Base-by-base conservation (phyloP, 2,888 invertebrate genomes). In the Tipula lateralis region DNA sequence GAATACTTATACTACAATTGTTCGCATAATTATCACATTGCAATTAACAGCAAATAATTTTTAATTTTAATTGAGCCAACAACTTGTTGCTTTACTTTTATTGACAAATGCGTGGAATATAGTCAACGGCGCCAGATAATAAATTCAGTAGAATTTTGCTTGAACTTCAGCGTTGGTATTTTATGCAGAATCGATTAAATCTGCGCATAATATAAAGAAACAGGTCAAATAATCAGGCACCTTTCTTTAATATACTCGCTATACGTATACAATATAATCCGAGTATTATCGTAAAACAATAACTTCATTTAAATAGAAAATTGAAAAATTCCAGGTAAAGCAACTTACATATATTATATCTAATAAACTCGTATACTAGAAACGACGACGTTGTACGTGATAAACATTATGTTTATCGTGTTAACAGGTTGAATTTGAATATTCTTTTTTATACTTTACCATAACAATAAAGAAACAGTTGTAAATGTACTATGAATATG, bases 1-100 rank as follows among this genome's bases (percentile, higher is more conserved):
- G 24, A 66, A 24, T 66, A 66, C 24, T 2, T n/a, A 44, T 44
- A 44, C 44, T 7, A 66, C 66, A 24, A 66, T 12, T 66, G 66
- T 24, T 66, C 66, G 24, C 66, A 66, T 66, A 66, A 66, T 66
- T 66, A 66, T 66, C 66, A 66, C 66, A 24, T 24, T 66, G 66
- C 9, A 66, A 66, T 66, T 66, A 66, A 12, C 66, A 24, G 66
- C 24, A 66, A 66, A 66, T 24, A 24, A 66, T 66, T 66, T 66
- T 24, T 66, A 66, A 66, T 66, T 66, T 66, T 66, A 66, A 66
- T 66, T 24, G 24, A 24, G 86, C 89, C 93, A 87, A 89, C 93
- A 19, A 19, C 19, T 66, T 66, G 0, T 39, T 13, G 9, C 12
- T 19, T 19, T 66, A 7, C 1, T 7, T 24, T 66, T 19, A 12